Conservation (phyloP, 2,797 vertebrate genomes). For the Oryzias dopingdopingensis region DNA sequence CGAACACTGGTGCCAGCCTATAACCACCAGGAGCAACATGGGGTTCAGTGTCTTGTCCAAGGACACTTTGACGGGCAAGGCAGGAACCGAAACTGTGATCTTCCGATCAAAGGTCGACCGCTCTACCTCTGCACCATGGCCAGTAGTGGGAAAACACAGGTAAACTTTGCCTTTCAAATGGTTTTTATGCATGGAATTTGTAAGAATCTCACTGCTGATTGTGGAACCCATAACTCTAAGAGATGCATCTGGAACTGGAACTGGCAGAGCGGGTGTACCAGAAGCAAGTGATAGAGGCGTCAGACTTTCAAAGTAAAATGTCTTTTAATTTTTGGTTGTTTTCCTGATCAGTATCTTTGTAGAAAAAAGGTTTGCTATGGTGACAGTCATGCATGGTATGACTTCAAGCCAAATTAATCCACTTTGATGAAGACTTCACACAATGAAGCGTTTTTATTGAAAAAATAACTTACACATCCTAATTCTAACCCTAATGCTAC, state of each 20-base stretch:
- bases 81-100: too few relatives aligned
- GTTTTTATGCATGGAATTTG: constrained; percentile 71
- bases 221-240: constrained; percentile 75
- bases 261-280: constrained; percentile 53
- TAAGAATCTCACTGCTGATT: constrained; percentile 63
- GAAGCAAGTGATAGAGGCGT: constrained; percentile 54
- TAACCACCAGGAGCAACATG: too few relatives aligned
- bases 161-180: constrained; percentile 55
- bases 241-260: constrained; percentile 58
- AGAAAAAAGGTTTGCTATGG: constrained; percentile 36
- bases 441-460: too few relatives aligned
- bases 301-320: constrained; percentile 50
- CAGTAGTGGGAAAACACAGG: constrained; percentile 19
- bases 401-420: constrained; percentile 18
- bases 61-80: too few relatives aligned
- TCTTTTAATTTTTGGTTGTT: constrained; percentile 20
- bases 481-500: too few relatives aligned
- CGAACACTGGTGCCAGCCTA: too few relatives aligned
- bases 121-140: too few relatives aligned
- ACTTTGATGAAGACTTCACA: too few relatives aligned
- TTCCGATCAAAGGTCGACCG: too few relatives aligned
- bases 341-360: constrained; percentile 35
- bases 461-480: too few relatives aligned
- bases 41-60: too few relatives aligned
- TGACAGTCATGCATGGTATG: constrained; percentile 43